Conservation (phyloP, 2,113 vertebrate species). For the Isurus oxyrinchus region DNA sequence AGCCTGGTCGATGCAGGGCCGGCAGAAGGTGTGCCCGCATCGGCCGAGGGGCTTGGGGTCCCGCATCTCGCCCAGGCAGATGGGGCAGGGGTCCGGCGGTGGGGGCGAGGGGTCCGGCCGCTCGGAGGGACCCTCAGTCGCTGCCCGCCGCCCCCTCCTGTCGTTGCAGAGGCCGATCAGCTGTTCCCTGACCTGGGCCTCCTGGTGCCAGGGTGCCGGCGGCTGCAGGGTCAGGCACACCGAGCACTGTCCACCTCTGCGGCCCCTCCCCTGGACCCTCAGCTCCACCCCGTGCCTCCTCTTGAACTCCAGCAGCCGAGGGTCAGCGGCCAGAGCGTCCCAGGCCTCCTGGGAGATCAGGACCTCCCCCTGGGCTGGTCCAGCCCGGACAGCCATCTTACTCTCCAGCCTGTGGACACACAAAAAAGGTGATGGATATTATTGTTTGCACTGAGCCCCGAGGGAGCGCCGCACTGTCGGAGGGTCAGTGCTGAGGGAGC, state of each 20-base stretch:
- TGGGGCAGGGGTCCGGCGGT: constrained; percentile 59
- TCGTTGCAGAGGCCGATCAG: background rate
- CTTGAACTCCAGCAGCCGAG: constrained; percentile 81
- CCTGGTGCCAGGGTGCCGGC: constrained; percentile 54
- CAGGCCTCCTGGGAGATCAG: constrained; percentile 83
- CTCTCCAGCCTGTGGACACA: no score
- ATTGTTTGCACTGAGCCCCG: no score
- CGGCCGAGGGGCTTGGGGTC: constrained; percentile 80
- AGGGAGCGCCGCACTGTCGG: no score
- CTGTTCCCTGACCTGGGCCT: constrained; percentile 43
- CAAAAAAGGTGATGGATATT: no score
- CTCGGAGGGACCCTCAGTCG: constrained; percentile 50
- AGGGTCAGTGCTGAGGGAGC: no score
- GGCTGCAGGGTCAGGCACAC: constrained; percentile 52
- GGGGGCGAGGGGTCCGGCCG: no score
- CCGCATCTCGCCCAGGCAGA: constrained; percentile 87
- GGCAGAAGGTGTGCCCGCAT: constrained; percentile 84
- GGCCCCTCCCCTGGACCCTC: constrained; percentile 54
- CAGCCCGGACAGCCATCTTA: constrained; percentile 67
- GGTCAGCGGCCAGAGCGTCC: constrained; percentile 82
- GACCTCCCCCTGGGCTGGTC: constrained; percentile 80
- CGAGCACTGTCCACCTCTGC: constrained; percentile 49
- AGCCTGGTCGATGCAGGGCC: constrained; percentile 79
- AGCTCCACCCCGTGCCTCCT: constrained; percentile 75
- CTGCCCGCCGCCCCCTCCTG: constrained; percentile 61